phyloP scores from a whole-genome alignment of 2,113 vertebrate genomes.

The Centropus bengalensis region DNA sequence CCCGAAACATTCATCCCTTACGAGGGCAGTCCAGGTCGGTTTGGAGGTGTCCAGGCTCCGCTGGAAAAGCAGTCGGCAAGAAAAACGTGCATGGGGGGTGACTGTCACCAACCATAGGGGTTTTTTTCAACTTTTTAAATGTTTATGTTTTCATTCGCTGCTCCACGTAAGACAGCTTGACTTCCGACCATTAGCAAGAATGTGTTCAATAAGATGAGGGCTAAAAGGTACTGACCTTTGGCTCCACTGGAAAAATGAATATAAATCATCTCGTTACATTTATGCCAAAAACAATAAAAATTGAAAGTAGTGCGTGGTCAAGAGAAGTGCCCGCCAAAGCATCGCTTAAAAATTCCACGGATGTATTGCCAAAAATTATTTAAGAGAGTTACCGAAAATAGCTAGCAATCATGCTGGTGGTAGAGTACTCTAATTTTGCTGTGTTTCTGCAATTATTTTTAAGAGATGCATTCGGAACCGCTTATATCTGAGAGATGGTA shows the following conservation, averaged over 20 bases:
- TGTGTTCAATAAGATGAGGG: not conserved
- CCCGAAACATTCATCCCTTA: not conserved
- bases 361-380: not conserved
- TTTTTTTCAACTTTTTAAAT: not conserved
- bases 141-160: not conserved
- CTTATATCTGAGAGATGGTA: not conserved
- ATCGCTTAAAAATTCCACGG: not conserved
- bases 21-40: not conserved
- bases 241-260: not conserved
- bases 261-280: slow-evolving; percentile 35
- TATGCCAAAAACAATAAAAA: slow-evolving; percentile 20
- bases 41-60: not conserved
- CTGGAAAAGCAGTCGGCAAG: not conserved
- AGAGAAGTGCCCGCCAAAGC: not conserved
- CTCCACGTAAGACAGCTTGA: not conserved
- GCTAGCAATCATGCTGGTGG: not conserved
- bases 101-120: not conserved
- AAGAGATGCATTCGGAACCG: not conserved
- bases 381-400: not conserved
- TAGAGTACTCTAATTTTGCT: not conserved
- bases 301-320: not conserved
- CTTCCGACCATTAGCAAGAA: not conserved
- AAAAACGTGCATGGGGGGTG: not conserved
- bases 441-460: not conserved
- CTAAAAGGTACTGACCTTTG: slow-evolving; percentile 43